Percentiles rank a stretch among this genome's conserved stretches.
Conservation (phyloP, 2,113 vertebrate genomes). For the Megaleporinus macrocephalus region DNA sequence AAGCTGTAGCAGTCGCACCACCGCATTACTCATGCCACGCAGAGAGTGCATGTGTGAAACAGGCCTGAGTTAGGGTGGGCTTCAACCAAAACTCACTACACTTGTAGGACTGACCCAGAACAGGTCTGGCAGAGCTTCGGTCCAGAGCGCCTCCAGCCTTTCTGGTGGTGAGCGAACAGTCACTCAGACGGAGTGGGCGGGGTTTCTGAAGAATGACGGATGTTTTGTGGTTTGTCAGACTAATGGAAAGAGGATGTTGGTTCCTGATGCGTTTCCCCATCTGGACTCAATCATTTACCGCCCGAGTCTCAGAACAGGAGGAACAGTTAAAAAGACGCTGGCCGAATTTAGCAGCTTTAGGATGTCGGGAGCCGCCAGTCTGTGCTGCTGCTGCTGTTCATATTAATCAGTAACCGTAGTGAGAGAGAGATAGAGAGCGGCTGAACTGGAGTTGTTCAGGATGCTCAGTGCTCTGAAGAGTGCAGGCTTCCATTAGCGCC, state of each 20-base stretch:
- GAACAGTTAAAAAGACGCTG: too few species aligned
- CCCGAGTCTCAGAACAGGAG: neutral
- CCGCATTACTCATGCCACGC: too few species aligned
- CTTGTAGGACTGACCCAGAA: conserved; percentile 47
- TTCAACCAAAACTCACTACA: conserved; percentile 48
- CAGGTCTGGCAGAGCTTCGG: conserved; percentile 42
- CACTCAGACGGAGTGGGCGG: conserved; percentile 17
- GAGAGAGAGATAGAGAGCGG: too few species aligned
- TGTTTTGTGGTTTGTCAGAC: conserved; percentile 64
- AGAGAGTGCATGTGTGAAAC: too few species aligned
- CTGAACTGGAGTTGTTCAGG: too few species aligned
- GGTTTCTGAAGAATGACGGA: conserved; percentile 15
- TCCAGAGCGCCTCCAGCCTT: conserved; percentile 1
- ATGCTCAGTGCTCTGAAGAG: neutral
- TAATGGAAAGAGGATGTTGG: conserved; percentile 65
- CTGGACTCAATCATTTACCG: conserved; percentile 60
- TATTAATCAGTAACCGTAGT: too few species aligned
- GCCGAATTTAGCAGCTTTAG: too few species aligned
- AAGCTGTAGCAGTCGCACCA: too few species aligned
- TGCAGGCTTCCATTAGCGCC: neutral
- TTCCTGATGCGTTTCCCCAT: conserved; percentile 16
- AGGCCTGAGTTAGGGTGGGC: neutral
- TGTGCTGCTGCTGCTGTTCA: too few species aligned
- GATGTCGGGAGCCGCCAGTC: too few species aligned
- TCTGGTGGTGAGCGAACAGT: conserved; percentile 48